These are phyloP conservation scores for Pseudeuparius sepicola DNA, from an alignment of 2,888 invertebrate species.

Conservation along the genomic window DNA sequence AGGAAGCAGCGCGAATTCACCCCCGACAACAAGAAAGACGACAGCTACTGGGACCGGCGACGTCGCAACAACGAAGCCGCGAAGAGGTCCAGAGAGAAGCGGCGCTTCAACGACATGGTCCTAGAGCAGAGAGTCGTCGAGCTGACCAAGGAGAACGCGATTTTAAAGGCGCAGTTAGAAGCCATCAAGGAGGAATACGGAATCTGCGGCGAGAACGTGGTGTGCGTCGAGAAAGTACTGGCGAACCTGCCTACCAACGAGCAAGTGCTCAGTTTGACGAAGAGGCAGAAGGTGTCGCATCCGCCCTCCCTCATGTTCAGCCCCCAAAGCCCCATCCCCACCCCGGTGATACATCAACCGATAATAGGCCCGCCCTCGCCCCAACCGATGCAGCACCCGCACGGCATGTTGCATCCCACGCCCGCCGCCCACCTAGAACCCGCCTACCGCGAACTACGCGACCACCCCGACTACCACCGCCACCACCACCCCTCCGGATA, in stretches of 20 bases:
- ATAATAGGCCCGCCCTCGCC: conserved; percentile 41
- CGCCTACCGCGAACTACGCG: conserved; percentile 39
- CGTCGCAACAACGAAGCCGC: conserved; percentile 96
- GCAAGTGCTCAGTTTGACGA: conserved; percentile 74
- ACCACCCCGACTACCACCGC: conserved; percentile 43
- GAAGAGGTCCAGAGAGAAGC: conserved; percentile 90
- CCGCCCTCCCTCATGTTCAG: conserved; percentile 45
- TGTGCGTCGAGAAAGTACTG: conserved; percentile 81
- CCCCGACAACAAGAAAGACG: conserved; percentile 93
- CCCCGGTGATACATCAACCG: conserved; percentile 52
- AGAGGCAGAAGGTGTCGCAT: conserved; percentile 51
- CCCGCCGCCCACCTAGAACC: conserved; percentile 41
- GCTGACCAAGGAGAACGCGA: conserved; percentile 90
- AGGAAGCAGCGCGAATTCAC: conserved; percentile 94
- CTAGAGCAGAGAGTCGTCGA: conserved; percentile 89
- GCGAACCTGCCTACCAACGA: conserved; percentile 77
- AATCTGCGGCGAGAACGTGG: conserved; percentile 75
- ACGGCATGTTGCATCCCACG: conserved; percentile 34
- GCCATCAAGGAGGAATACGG: conserved; percentile 90
- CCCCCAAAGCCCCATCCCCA: conserved; percentile 48
- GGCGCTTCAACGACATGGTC: conserved; percentile 93
- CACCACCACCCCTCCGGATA: conserved; percentile 38
- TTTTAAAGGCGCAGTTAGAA: conserved; percentile 83
- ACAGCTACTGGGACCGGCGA: conserved; percentile 94
- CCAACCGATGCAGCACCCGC: conserved; percentile 43